phyloP scores from a whole-genome alignment of 2,888 invertebrate species.

The Protonemura montana region DNA sequence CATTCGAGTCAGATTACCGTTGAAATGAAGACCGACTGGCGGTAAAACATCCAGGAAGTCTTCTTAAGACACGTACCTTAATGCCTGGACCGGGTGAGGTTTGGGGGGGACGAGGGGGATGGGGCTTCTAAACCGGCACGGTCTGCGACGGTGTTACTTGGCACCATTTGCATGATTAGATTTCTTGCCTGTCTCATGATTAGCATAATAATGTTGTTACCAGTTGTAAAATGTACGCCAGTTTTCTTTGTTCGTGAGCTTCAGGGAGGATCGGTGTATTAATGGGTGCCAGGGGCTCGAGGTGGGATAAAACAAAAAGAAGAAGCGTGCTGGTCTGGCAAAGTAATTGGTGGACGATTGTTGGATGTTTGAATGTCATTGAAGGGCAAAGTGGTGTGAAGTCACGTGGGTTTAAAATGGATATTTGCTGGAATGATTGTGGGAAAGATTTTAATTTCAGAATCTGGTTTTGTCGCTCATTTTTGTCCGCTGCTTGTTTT shows the following conservation, averaged over 20 bases:
- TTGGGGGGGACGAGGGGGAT: not conserved
- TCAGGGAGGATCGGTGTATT: not conserved
- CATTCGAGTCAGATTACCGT: too few relatives aligned
- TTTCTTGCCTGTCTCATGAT: not conserved
- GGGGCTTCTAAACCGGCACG: not conserved
- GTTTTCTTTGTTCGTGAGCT: not conserved
- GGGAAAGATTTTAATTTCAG: not conserved
- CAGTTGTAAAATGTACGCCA: not conserved
- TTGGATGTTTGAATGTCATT: too few relatives aligned
- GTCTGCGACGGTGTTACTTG: not conserved
- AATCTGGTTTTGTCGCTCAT: not conserved
- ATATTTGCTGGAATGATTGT: not conserved
- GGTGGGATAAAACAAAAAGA: not conserved
- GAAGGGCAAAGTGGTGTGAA: too few relatives aligned
- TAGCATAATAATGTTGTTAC: not conserved
- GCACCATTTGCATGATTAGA: not conserved
- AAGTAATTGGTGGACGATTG: constrained; percentile 12
- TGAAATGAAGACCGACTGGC: not conserved
- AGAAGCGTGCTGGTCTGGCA: not conserved
- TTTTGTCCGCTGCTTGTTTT: not conserved
- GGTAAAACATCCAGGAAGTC: not conserved
- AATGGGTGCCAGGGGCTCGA: not conserved
- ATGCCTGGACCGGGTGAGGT: not conserved
- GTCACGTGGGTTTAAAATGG: too few relatives aligned
- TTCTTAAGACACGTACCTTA: not conserved